A percentile compares a stretch with the other conserved stretches of the same genome.
Conservation (phyloP, 2,888 invertebrate species). For the Meliscaeva auricollis region DNA sequence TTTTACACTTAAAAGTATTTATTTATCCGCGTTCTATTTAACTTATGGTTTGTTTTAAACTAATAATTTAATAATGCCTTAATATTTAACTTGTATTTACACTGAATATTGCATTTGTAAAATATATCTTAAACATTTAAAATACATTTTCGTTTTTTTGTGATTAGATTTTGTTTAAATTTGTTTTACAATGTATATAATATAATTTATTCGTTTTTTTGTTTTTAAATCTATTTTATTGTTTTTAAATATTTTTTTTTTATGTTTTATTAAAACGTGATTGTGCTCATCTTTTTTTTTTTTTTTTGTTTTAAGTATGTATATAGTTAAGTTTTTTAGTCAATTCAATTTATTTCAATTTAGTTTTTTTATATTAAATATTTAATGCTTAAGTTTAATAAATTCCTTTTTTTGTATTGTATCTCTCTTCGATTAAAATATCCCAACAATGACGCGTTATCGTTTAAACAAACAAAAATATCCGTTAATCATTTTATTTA, state of each 20-base stretch:
- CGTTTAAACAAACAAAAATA: conserved; percentile 50
- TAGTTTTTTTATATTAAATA: conserved; percentile 52
- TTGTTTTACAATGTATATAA: conserved; percentile 63
- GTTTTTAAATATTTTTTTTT: conserved; percentile 76
- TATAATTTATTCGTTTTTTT: conserved; percentile 74
- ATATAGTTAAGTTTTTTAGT: conserved; percentile 68
- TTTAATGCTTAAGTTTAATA: conserved; percentile 76
- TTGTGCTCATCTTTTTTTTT: conserved; percentile 83
- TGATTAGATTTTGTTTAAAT: conserved; percentile 49
- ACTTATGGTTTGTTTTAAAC: conserved; percentile 18
- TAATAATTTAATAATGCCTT: conserved; percentile 27
- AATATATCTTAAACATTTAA: conserved; percentile 68
- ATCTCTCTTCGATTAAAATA: conserved; percentile 73
- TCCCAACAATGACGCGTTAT: conserved; percentile 67
- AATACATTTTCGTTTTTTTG: conserved; percentile 68
- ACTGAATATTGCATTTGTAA: conserved; percentile 72
- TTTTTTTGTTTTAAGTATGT: conserved; percentile 70
- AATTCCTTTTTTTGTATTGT: conserved; percentile 75
- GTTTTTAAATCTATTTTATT: conserved; percentile 59
- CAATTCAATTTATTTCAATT: conserved; percentile 56
- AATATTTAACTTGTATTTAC: conserved; percentile 52
- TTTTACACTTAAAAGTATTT: conserved; percentile 51
- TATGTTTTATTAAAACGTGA: conserved; percentile 80
- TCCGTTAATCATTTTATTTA: conserved; percentile 27
- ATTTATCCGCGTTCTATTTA: conserved; percentile 23